A percentile compares a stretch with the other conserved stretches of the same genome.
phyloP scores from a whole-genome alignment of 2,797 vertebrate species.

The Hemitrygon akajei region DNA sequence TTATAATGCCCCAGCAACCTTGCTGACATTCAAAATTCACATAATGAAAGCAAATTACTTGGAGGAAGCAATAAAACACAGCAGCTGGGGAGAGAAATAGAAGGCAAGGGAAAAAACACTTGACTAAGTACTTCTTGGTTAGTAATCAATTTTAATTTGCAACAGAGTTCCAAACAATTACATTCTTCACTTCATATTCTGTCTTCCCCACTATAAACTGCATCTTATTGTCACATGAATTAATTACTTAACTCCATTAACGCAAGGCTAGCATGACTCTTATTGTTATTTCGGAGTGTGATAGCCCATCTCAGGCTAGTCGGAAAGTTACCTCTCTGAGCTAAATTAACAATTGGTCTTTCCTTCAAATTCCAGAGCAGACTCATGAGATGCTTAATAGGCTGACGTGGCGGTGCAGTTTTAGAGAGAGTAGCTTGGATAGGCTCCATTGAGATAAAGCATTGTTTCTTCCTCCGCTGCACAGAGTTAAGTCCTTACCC shows the following conservation, averaged over 20 bases:
- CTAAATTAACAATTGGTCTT: neutral
- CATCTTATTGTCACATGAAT: neutral
- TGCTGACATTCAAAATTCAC: neutral
- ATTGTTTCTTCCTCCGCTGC: neutral
- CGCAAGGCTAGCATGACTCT: neutral
- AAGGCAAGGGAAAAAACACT: neutral
- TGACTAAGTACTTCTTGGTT: neutral
- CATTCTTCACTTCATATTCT: neutral
- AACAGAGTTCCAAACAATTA: neutral
- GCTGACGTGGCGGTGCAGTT: neutral
- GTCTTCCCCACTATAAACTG: neutral
- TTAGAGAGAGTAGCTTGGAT: neutral
- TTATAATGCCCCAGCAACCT: neutral
- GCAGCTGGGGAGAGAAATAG: neutral
- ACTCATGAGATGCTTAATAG: neutral
- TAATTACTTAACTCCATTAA: neutral
- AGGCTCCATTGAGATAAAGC: neutral
- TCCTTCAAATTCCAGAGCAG: neutral
- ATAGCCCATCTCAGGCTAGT: neutral
- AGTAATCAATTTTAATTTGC: constrained; percentile 20
- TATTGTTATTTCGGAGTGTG: neutral
- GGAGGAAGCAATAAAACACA: neutral
- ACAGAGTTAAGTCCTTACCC: neutral
- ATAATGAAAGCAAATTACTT: neutral
- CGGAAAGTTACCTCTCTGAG: neutral